phyloP scores from a whole-genome alignment of 2,888 invertebrate species.

The Cyaniris semiargus region DNA sequence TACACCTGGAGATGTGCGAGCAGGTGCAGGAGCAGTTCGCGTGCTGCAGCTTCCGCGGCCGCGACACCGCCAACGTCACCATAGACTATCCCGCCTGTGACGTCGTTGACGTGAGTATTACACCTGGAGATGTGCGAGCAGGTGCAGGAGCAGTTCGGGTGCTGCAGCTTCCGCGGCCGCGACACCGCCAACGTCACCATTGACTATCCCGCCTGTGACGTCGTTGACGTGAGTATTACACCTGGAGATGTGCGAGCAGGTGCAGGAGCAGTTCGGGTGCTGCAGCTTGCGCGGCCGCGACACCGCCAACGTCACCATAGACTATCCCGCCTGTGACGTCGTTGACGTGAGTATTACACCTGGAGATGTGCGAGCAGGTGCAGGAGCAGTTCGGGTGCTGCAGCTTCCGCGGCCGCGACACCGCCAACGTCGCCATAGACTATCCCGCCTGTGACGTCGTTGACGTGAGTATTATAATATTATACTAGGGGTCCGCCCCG shows the following conservation, averaged over 20 bases:
- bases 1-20: slow-evolving; percentile 79
- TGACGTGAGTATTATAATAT: slow-evolving; percentile 44
- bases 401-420: slow-evolving; percentile 83
- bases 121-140: slow-evolving; percentile 81
- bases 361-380: slow-evolving; percentile 84
- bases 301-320: slow-evolving; percentile 63
- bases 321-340: slow-evolving; percentile 81
- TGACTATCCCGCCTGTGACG: slow-evolving; percentile 82
- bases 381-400: slow-evolving; percentile 93
- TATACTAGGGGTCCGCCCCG: too few relatives aligned
- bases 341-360: slow-evolving; percentile 58
- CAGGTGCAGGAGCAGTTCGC: slow-evolving; percentile 90
- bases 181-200: slow-evolving; percentile 64
- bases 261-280: slow-evolving; percentile 90
- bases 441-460: slow-evolving; percentile 83
- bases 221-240: slow-evolving; percentile 57
- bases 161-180: slow-evolving; percentile 88
- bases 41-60: slow-evolving; percentile 90
- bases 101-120: slow-evolving; percentile 75
- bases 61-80: slow-evolving; percentile 62
- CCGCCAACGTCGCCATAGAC: slow-evolving; percentile 64
- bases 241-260: slow-evolving; percentile 83
- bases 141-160: slow-evolving; percentile 90
- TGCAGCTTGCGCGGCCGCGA: slow-evolving; percentile 87
- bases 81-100: slow-evolving; percentile 82